Evolutionary conservation across 2,888 invertebrate species (phyloP).

Genomic region (Sphaerophoria rueppellii): DNA sequence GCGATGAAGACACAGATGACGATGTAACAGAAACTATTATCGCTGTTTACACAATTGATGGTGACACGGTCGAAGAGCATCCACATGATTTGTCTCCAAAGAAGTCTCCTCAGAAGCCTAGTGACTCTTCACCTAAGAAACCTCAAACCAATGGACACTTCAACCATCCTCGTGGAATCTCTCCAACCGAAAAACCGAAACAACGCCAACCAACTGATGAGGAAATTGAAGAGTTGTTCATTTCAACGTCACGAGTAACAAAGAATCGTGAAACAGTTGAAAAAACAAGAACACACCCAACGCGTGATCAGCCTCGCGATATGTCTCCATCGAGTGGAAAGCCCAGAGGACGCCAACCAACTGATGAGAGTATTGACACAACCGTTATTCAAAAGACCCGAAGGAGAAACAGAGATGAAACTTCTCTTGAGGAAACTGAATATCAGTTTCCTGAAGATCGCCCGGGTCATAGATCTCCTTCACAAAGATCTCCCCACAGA

Average conservation of each 20-base stretch:
- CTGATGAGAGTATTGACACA: constrained; percentile 23
- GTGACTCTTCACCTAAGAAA: background rate
- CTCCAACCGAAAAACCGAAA: constrained; percentile 52
- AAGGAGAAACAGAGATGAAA: background rate
- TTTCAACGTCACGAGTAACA: background rate
- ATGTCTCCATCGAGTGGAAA: constrained; percentile 51
- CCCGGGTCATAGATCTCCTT: constrained; percentile 25
- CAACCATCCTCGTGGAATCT: constrained; percentile 27
- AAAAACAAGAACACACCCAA: background rate
- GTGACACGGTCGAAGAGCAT: constrained; percentile 15
- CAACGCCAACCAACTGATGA: constrained; percentile 36
- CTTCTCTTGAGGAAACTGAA: constrained; percentile 1
- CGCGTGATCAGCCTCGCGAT: constrained; percentile 6
- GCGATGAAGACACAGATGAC: constrained; percentile 46
- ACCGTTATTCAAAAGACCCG: constrained; percentile 1
- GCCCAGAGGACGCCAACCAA: constrained; percentile 29
- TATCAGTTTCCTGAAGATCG: background rate
- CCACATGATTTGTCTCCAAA: constrained; percentile 49
- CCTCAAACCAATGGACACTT: constrained; percentile 4
- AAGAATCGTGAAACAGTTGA: constrained; percentile 3
- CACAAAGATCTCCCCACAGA: background rate
- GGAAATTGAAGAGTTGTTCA: constrained; percentile 32
- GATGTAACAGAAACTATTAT: constrained; percentile 8
- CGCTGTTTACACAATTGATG: constrained; percentile 21
- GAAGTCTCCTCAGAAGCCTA: background rate